These are phyloP conservation scores for Cyanocitta stelleri DNA, from an alignment of 2,113 vertebrate genomes.

Conservation along the genomic window DNA sequence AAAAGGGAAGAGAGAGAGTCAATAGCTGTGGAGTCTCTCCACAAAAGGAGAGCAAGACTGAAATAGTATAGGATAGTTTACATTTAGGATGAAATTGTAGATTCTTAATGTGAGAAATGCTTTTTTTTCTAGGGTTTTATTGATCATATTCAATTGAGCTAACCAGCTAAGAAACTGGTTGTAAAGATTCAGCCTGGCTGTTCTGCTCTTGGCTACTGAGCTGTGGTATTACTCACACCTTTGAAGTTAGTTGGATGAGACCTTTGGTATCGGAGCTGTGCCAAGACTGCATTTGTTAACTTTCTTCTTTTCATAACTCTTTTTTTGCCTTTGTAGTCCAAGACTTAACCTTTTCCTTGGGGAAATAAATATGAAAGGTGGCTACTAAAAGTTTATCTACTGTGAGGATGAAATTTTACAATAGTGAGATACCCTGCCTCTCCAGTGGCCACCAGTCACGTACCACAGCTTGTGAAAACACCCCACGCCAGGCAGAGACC, in stretches of 20 bases:
- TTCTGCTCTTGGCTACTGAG: neutral
- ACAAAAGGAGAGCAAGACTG: neutral
- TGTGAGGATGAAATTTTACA: neutral
- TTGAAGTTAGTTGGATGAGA: neutral
- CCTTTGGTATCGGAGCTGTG: neutral
- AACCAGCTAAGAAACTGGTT: neutral
- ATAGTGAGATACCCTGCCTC: neutral
- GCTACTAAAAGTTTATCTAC: neutral
- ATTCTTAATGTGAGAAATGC: neutral
- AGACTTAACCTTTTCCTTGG: neutral
- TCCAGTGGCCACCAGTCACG: fast-evolving
- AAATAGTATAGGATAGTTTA: neutral
- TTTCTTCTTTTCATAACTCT: neutral
- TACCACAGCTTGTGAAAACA: neutral
- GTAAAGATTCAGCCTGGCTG: neutral
- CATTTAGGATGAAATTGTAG: neutral
- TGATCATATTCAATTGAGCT: neutral
- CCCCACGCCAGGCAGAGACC: neutral
- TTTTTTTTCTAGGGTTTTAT: neutral
- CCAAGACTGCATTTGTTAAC: neutral
- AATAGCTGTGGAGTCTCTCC: neutral
- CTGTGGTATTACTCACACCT: neutral
- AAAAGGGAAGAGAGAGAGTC: neutral
- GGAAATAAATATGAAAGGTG: neutral
- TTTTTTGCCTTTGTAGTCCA: neutral